phyloP scores from a whole-genome alignment of 2,888 invertebrate genomes.

The Clostera curtula region DNA sequence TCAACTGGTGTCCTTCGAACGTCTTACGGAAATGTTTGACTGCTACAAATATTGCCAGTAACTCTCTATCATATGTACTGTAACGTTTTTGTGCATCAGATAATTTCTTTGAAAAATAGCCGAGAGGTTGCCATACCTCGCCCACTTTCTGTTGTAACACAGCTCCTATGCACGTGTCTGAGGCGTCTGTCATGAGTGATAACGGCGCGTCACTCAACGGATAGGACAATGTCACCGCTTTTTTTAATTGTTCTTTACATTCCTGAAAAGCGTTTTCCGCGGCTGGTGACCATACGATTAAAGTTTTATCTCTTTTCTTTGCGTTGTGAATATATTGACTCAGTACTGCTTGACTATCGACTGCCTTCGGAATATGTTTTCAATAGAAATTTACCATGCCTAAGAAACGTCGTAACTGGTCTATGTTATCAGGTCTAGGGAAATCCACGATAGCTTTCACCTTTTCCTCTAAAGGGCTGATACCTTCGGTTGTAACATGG shows the following conservation, averaged over 20 bases:
- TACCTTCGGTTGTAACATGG: slow-evolving; percentile 1
- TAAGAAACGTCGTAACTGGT: not conserved
- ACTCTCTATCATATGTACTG: slow-evolving; percentile 8
- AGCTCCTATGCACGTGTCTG: slow-evolving; percentile 35
- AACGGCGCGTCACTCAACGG: slow-evolving; percentile 24
- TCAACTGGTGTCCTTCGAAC: slow-evolving; percentile 5
- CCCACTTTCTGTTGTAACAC: slow-evolving; percentile 29
- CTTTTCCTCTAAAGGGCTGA: not conserved
- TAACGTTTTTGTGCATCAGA: slow-evolving; percentile 5
- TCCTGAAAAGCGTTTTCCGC: slow-evolving; percentile 15
- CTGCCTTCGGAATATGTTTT: slow-evolving; percentile 29
- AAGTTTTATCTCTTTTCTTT: slow-evolving; percentile 2
- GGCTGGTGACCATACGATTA: slow-evolving; percentile 1
- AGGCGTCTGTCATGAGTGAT: slow-evolving; percentile 35
- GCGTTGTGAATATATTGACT: slow-evolving; percentile 11
- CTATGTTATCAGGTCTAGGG: slow-evolving; percentile 1
- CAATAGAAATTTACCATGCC: slow-evolving; percentile 28
- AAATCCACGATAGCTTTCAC: slow-evolving; percentile 1
- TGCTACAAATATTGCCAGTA: slow-evolving; percentile 7
- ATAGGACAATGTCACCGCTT: slow-evolving; percentile 27
- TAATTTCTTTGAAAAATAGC: slow-evolving; percentile 8
- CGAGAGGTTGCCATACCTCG: slow-evolving; percentile 8
- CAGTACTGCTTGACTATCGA: slow-evolving; percentile 18
- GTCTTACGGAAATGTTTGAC: slow-evolving; percentile 6
- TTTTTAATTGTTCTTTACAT: slow-evolving; percentile 22